These are phyloP conservation scores for Rhaphigaster nebulosa DNA, from an alignment of 2,888 invertebrate species.

Conservation along the genomic window DNA sequence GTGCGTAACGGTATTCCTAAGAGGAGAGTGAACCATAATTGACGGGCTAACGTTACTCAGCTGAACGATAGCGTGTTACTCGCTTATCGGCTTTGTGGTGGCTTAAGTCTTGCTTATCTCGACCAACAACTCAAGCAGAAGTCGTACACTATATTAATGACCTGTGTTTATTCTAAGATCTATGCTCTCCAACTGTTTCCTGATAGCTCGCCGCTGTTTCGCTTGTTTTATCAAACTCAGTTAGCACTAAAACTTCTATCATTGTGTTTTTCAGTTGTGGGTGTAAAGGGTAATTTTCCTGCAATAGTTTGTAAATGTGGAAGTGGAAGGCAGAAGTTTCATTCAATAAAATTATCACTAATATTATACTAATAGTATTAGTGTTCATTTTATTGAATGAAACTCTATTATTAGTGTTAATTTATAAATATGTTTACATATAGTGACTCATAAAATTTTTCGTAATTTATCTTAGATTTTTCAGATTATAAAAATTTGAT, in stretches of 20 bases:
- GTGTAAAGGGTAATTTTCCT: not conserved
- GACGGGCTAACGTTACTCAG: not conserved
- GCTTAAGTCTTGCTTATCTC: constrained; percentile 23
- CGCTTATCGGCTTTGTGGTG: not conserved
- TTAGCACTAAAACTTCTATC: not conserved
- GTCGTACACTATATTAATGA: constrained; percentile 37
- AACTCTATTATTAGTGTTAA: no score
- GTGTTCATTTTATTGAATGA: no score
- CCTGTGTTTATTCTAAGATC: constrained; percentile 35
- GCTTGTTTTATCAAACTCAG: constrained; percentile 26
- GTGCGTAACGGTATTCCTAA: not conserved
- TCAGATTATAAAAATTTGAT: no score
- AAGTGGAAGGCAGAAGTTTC: no score
- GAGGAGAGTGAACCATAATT: not conserved
- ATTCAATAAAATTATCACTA: no score
- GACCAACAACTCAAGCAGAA: not conserved
- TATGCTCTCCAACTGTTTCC: constrained; percentile 20
- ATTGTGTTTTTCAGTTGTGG: not conserved
- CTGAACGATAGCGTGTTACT: constrained; percentile 14
- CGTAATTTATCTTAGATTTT: no score
- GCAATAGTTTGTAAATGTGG: not conserved
- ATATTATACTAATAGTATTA: no score
- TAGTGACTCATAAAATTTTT: no score
- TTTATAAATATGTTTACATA: no score
- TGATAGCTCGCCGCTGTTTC: not conserved